Base-by-base conservation (phyloP, 30 jellyfish, hydroid and myxozoan genomes). In the Chrysaora quinquecirrha region DNA sequence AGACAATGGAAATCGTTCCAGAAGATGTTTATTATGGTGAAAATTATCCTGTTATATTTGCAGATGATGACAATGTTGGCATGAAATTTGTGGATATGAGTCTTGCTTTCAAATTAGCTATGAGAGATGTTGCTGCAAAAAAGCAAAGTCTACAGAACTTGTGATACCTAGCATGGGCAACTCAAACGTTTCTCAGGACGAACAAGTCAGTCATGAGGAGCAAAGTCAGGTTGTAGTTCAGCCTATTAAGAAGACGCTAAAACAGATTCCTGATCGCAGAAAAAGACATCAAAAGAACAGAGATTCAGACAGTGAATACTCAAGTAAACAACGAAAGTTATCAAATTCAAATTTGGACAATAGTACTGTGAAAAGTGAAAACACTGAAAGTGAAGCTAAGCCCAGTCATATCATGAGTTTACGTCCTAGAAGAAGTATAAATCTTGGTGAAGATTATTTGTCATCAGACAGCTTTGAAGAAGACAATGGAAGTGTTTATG, bases 41-140 rank as follows among this genome's bases (percentile, higher is more conserved):
- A 22, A 72, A 82, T 49, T 70, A 70, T 34, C 85, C 85, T 0
- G 62, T 82, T 22, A 43, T 70, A 49, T 82, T 82, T 72, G 86
- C 86, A 32, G 93, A 82, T 82, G 93, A 82, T 11, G 82, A 82
- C 18, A 23, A 56, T 16, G 78, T 82, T 32, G 72, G 61, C 32
- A 70, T 71, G 86, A 82, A 82, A 34, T 82, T 82, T 33, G 93
- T 82, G 35, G 93, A 82, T 23, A 82, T 82, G 93, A 71, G 93
- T 75, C 74, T 83, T 0, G 93, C 93, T 20, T 82, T 82, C 33
- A 82, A 82, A 56, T 30, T 70, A 22, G 86, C 86, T 1, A 82
- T 72, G 86, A 70, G 67, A n/a, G 86, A 54, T 3, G 74, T 19
- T 9, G 47, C 73, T 6, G 31, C 83, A 10, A 66, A 32, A 56